Evolutionary conservation across 2,888 invertebrate genomes (phyloP), one percentile per base, ranked within the genome.

Genomic region (Polietes domitor): DNA sequence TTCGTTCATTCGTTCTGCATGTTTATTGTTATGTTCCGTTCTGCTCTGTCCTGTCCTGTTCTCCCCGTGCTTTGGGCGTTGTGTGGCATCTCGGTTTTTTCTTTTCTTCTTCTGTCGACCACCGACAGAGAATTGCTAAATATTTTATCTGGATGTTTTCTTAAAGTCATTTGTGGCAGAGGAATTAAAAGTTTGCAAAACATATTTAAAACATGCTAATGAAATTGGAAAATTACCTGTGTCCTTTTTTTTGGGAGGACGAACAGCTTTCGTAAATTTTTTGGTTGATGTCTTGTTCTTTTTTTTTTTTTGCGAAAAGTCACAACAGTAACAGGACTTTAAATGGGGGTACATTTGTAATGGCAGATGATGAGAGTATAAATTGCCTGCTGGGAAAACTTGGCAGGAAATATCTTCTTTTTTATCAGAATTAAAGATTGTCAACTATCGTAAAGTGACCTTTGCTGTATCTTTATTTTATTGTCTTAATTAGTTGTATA

Each of bases 61-160:
- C 21, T 3, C 4, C 21, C 32, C 37, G 63, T 28, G 28, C 28
- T 50, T 32, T 63, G 37, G n/a, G 32, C 37, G 10, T 63, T 32
- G 32, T 21, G 10, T 26, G 58, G 15, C 26, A 58, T 58, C 58
- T 58, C 17, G 24, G 24, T 24, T 24, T 15, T 58, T 19, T 26
- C 21, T 26, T 7, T 26, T 58, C 15, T 26, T 26, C 47, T 47
- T 15, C 47, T 37, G 1, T 37, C 1, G 7, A 12, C 32, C 32
- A 32, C 58, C 78, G n/a, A 78, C 76, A 76, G 78, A 73, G 73
- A 78, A 84, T 81, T 80, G 79, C 70, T 78, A 72, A 84, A 81
- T 81, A 75, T 83, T 83, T 83, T 55, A 83, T 83, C 41, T 43
- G 43, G 43, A 55, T 75, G 37, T 76, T 65, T 58, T 80, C 61